Evolutionary conservation across 2,113 vertebrate species (phyloP), one percentile per base, ranked within the genome.

Genomic region (Neodon shergylaensis): DNA sequence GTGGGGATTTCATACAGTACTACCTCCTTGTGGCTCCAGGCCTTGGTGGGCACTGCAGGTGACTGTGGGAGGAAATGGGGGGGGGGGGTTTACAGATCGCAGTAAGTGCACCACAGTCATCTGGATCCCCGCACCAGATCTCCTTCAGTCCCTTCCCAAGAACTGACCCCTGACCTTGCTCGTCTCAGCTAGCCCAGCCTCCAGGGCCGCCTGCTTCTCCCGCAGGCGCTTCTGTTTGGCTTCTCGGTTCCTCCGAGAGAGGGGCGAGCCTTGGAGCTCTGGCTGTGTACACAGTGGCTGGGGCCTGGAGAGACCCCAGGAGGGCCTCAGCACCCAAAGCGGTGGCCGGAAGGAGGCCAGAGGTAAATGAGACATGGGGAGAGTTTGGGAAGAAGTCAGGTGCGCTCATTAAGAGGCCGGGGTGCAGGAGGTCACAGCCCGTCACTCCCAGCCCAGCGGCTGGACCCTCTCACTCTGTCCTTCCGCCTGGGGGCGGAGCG

Each of bases 1-100:
- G 98, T 98, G 26, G 96, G 97, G 52, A 95, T 83, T 72, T 97
- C 96, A 81, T 98, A 98, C 28, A 97, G 16, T 1, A 97, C 94
- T 13, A 88, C 54, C n/a, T 97, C 96, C 84, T 97, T 98, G 33
- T 93, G 96, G 19, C 74, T 47, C 98, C 97, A 97, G 36, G 74
- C 52, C 94, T 94, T 97, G 16, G 81, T 44, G 76, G 86, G 36
- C 47, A 42, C 96, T 70, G 88, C 54, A n/a, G 79, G 61, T 54
- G 89, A 36, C 97, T 98, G 52, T 2, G 10, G 44, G 19, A 16
- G 33, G 47, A 42, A 82, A 3, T 28, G 44, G 36, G 39, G 17
- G 5, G 7, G 44, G 26, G 13, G 28, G 7, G 49, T 2, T 21
- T 72, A 47, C 17, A 82, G 54, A 8, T 70, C 63, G 31, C 47